Evolutionary conservation across 2,113 vertebrate genomes (phyloP), one percentile per base, ranked within the genome.

Genomic region (Xyrauchen texanus): DNA sequence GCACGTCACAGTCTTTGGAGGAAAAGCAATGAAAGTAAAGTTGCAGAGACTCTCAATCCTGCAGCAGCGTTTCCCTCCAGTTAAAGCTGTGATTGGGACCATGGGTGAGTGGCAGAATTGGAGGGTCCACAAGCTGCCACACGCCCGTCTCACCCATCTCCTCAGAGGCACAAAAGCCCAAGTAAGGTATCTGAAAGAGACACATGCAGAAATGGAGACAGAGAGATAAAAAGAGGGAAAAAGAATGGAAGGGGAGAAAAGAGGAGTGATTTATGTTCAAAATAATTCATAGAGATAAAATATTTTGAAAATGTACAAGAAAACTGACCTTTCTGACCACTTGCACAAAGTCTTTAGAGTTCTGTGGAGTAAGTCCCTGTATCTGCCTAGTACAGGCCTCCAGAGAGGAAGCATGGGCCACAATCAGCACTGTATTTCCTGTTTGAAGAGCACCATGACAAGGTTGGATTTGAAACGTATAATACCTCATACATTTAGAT

Each of bases 51-150:
- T 62, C 79, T 93, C 85, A 94, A 82, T 98, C 96, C 76, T 98
- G 96, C 34, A 96, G 92, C 42, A 99, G 88, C 46, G 96, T 96
- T 89, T 99, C 97, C 92, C 97, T 95, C 98, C 98, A 99, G 93
- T 97, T 98, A 93, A 99, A 99, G 89, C 96, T 96, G 81, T 97
- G 96, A 45, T 98, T 99, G 13, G 97, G 98, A 88, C 98, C 98
- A 0, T 99, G 98, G 69, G 98, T 99, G 66, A 99, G 94, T 4
- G 98, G 98, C 79, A 99, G 90, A 87, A 99, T 99, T 53, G 98
- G 98, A 2, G 98, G 98, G 53, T 98, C 96, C 0, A 95, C 97
- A 71, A 99, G 94, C 91, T 99, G 98, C 98, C 98, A 99, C 72
- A 98, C 90, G 3, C 96, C 96, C 0, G 95, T 97, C 75, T 99